Percentiles rank a stretch among this genome's conserved stretches.
phyloP scores from a whole-genome alignment of 53 echinoderm and acorn worm genomes.

The Henricia sp. region DNA sequence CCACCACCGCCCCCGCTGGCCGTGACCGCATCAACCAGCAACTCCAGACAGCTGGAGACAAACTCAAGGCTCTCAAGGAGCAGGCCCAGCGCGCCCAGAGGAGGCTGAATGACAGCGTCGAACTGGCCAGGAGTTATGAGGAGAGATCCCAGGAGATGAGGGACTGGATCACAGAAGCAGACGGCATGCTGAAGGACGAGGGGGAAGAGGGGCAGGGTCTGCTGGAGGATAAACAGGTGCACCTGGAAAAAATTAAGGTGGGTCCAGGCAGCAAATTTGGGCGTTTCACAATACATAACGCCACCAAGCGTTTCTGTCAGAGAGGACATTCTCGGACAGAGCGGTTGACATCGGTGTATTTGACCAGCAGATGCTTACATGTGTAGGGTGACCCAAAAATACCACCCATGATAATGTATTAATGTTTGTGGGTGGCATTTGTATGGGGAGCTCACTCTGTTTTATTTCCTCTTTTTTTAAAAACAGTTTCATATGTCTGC shows the following conservation, averaged over 20 bases:
- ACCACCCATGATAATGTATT: no score
- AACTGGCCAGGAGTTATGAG: conserved; percentile 66
- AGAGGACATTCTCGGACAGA: no score
- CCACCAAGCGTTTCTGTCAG: no score
- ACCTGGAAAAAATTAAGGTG: conserved; percentile 70
- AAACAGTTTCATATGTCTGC: no score
- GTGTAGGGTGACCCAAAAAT: no score
- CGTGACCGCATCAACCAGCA: conserved; percentile 71
- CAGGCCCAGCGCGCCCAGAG: conserved; percentile 51
- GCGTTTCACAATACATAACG: no score
- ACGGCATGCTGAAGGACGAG: conserved; percentile 21
- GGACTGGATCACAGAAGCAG: conserved; percentile 69
- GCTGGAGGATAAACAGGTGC: conserved; percentile 67
- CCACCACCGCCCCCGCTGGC: conserved; percentile 68
- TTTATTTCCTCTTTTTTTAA: no score
- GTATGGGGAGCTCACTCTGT: no score
- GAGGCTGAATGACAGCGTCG: conserved; percentile 43
- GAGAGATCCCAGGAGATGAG: conserved; percentile 46
- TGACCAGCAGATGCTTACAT: no score
- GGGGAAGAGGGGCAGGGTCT: conserved; percentile 54
- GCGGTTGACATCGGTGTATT: no score
- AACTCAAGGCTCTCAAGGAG: conserved; percentile 67
- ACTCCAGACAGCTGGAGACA: conserved; percentile 70
- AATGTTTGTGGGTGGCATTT: no score
- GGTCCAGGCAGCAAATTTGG: no score